Conservation (phyloP, 2,797 vertebrate genomes). For the Melanotaenia trifasciata region DNA sequence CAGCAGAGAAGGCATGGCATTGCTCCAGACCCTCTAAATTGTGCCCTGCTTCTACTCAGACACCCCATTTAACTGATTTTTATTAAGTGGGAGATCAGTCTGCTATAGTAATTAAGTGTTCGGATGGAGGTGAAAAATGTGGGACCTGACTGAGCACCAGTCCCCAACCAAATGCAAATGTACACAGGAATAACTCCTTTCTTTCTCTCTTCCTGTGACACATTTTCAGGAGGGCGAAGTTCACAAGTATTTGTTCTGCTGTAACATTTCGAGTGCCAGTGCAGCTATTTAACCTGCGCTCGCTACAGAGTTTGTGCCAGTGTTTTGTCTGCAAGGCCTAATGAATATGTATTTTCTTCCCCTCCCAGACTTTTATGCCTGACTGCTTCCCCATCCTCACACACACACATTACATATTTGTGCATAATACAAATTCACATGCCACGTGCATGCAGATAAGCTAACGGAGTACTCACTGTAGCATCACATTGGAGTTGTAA, state of each 20-base stretch:
- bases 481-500: neutral
- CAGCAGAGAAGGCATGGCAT: conserved; percentile 30
- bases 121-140: conserved; percentile 49
- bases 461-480: conserved; percentile 9
- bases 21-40: conserved; percentile 51
- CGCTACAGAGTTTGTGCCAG: conserved; percentile 29
- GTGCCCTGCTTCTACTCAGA: conserved; percentile 31
- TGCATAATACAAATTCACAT: conserved; percentile 6
- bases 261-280: conserved; percentile 21
- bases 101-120: conserved; percentile 59
- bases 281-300: conserved; percentile 33
- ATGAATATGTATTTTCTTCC: conserved; percentile 63
- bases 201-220: conserved; percentile 19
- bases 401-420: conserved; percentile 1
- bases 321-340: conserved; percentile 64
- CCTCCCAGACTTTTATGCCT: conserved; percentile 19
- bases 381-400: conserved; percentile 34
- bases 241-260: conserved; percentile 40
- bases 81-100: conserved; percentile 66
- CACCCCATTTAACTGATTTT: conserved; percentile 54
- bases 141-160: conserved; percentile 21
- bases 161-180: conserved; percentile 41
- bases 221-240: conserved; percentile 16
- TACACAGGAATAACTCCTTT: conserved; percentile 12
- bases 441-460: conserved; percentile 5